phyloP scores from a whole-genome alignment of 2,797 vertebrate species.

The Anisognathus igniventris region DNA sequence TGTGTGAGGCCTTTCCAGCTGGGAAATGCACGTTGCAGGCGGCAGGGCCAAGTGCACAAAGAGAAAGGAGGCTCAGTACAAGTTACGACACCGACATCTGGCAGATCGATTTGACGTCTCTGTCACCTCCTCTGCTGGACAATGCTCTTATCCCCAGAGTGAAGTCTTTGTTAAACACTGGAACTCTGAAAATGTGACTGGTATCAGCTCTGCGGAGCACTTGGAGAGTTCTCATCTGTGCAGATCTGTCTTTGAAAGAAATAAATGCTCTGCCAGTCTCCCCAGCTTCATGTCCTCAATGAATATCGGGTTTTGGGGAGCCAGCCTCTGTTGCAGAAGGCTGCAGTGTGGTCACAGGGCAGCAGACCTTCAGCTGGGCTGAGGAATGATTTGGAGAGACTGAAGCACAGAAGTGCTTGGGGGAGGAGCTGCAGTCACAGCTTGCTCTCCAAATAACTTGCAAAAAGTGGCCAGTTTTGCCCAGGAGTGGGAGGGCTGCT shows the following conservation, averaged over 20 bases:
- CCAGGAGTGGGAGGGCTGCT: neutral
- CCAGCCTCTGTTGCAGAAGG: neutral
- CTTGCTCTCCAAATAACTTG: neutral
- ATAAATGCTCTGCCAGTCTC: neutral
- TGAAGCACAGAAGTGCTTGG: neutral
- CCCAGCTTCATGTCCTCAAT: neutral
- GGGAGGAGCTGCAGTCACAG: neutral
- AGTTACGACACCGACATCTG: constrained; percentile 50
- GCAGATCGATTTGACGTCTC: constrained; percentile 53
- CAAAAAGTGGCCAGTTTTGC: neutral
- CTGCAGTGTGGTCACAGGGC: neutral
- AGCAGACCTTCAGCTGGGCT: neutral
- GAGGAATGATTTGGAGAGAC: neutral
- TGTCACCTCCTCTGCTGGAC: constrained; percentile 33
- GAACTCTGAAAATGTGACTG: constrained; percentile 28
- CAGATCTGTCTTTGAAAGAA: neutral
- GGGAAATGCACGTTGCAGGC: constrained; percentile 33
- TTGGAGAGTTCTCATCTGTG: neutral
- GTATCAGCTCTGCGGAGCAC: neutral
- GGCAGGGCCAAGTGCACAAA: constrained; percentile 2
- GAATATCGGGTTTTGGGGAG: neutral
- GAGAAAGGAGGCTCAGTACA: neutral
- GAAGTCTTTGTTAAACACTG: constrained; percentile 6
- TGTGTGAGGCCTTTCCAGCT: constrained; percentile 34
- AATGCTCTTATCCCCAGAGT: constrained; percentile 50